Percentiles rank a stretch among this genome's conserved stretches.
Evolutionary conservation across 2,113 vertebrate species (phyloP).

Genomic region (Python bivittatus): DNA sequence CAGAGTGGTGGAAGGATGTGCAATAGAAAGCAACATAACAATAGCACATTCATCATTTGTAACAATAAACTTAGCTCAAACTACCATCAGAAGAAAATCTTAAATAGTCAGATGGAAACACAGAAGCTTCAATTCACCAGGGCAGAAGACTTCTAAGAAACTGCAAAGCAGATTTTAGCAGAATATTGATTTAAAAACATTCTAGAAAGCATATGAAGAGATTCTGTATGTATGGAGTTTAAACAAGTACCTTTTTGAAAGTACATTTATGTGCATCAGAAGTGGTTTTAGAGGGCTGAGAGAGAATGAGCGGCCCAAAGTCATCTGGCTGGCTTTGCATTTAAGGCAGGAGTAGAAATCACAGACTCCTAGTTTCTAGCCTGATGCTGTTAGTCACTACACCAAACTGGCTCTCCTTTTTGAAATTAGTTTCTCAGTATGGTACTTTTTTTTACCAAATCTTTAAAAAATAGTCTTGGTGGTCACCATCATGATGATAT

Average conservation of each 20-base stretch:
- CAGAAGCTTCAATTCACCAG: not conserved
- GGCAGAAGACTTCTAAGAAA: not conserved
- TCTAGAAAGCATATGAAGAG: not conserved
- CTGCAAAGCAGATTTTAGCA: not conserved
- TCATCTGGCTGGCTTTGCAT: not conserved
- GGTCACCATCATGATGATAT: not conserved
- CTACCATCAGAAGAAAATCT: not conserved
- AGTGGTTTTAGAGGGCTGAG: not conserved
- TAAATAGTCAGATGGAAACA: not conserved
- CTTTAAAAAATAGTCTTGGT: not conserved
- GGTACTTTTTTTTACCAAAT: not conserved
- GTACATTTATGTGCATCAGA: not conserved
- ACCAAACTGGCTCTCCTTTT: not conserved
- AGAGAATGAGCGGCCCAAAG: not conserved
- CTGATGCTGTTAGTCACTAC: not conserved
- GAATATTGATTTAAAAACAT: not conserved
- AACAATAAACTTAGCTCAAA: not conserved
- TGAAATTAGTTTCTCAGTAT: not conserved
- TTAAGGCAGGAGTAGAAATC: not conserved
- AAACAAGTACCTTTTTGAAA: not conserved
- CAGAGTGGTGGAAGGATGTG: not conserved
- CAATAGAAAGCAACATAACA: not conserved
- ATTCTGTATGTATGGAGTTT: not conserved
- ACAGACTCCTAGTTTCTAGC: not conserved
- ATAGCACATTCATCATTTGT: not conserved